Evolutionary conservation across 1,140 invertebrate species (phyloP), one percentile per base, ranked within the genome.

Genomic region (Aphelinus atriplicis): DNA sequence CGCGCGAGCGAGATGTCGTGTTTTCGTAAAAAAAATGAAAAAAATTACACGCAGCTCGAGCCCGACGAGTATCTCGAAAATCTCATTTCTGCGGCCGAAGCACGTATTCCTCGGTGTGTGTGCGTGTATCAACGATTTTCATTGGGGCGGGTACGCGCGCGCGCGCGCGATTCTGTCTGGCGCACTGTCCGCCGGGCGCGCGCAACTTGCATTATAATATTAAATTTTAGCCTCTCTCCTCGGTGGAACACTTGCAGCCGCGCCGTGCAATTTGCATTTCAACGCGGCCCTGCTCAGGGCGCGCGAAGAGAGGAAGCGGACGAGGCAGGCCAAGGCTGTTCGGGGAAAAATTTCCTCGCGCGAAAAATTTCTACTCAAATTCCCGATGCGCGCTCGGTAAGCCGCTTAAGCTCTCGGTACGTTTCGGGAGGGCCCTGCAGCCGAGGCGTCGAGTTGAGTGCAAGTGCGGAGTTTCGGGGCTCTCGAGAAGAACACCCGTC

Each of bases 231-330:
- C 77, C 76, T 78, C 78, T 74, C 79, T 26, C 26, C 26, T 68
- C 81, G 7, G 60, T 42, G 57, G 57, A 45, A 42, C 58, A 81
- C 80, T 82, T 79, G 78, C 77, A 78, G 76, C 65, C 78, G 78
- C 78, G 80, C 68, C 26, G 77, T 77, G 26, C 65, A 77, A 85
- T 85, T 83, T 84, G 79, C 81, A 83, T 83, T 79, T 82, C 80
- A 84, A 84, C 79, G 79, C 67, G 74, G 43, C 64, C 7, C 1
- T 26, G 26, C 26, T 26, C 26, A 26, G 26, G 26, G 26, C 26
- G 26, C 26, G 26, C 26, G 26, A 26, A 26, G 26, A 26, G 26
- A 26, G 26, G 26, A 26, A 26, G 26, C 26, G 26, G 26, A 26
- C 26, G 26, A 26, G 26, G 26, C 26, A 26, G 26, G 26, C 26